These are phyloP conservation scores for Bombus haemorrhoidalis DNA, from an alignment of 1,140 invertebrate genomes.

Conservation along the genomic window DNA sequence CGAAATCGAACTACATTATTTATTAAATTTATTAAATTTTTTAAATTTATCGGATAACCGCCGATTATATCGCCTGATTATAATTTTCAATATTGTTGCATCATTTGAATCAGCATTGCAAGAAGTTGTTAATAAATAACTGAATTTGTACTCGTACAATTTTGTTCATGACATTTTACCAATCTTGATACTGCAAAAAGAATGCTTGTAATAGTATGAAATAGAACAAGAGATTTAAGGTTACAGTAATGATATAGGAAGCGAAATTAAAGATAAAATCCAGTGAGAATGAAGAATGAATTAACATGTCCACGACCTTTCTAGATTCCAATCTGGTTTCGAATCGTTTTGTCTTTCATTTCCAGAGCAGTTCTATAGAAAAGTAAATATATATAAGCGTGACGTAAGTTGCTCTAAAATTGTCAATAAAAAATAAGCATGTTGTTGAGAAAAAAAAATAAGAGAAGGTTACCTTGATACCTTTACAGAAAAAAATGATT, in stretches of 20 bases:
- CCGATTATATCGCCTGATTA: neutral
- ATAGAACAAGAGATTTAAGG: too few species aligned
- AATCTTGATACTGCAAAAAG: neutral
- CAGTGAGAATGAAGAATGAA: neutral
- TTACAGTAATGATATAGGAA: too few species aligned
- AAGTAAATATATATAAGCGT: neutral
- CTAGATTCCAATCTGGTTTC: neutral
- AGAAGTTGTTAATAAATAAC: neutral
- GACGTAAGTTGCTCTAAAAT: neutral
- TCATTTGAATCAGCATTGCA: neutral
- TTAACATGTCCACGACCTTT: neutral
- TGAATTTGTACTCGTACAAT: neutral
- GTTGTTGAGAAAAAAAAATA: neutral
- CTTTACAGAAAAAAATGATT: neutral
- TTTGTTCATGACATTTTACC: neutral
- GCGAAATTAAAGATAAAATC: neutral
- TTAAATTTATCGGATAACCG: too few species aligned
- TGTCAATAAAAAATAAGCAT: slow-evolving; percentile 17
- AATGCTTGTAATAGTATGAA: too few species aligned
- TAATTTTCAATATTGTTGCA: neutral
- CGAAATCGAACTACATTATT: neutral
- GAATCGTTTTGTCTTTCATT: neutral
- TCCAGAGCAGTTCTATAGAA: neutral
- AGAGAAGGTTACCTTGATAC: slow-evolving; percentile 28
- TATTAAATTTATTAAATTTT: too few species aligned